Conservation (phyloP, 2,113 vertebrate genomes). For the Excalfactoria chinensis region DNA sequence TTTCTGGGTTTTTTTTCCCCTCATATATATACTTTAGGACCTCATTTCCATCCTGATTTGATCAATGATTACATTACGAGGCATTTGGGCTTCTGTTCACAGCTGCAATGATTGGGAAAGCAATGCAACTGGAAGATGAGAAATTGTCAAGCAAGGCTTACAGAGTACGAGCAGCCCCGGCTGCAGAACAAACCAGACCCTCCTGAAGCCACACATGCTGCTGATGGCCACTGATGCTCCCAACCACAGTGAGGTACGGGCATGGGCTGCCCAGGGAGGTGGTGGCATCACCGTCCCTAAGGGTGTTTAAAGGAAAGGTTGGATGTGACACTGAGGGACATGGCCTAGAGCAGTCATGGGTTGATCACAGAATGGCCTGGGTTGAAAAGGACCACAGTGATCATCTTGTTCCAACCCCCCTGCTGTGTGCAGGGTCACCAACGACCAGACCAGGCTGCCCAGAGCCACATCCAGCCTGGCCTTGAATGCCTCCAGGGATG, state of each 20-base stretch:
- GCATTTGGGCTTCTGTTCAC: background rate
- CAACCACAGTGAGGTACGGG: background rate
- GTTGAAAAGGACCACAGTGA: too few species aligned
- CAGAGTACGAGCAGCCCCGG: rapidly evolving
- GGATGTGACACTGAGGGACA: too few species aligned
- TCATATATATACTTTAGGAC: background rate
- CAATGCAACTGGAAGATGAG: rapidly evolving
- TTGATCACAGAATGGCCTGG: too few species aligned
- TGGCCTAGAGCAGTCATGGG: too few species aligned
- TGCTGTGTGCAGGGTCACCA: too few species aligned
- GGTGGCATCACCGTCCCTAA: too few species aligned
- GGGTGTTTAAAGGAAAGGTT: too few species aligned
- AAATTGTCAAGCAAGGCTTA: background rate
- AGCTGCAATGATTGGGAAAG: background rate
- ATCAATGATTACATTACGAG: background rate
- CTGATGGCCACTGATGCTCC: background rate
- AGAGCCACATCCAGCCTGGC: too few species aligned
- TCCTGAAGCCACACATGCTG: background rate
- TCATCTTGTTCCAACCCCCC: too few species aligned
- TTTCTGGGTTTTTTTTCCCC: background rate
- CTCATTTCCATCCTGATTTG: background rate
- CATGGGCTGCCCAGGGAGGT: too few species aligned
- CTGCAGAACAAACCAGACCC: rapidly evolving
- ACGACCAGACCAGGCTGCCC: too few species aligned
- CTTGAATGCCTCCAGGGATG: too few species aligned